These are phyloP conservation scores for Lacerta agilis DNA, from an alignment of 2,797 vertebrate genomes.

Conservation along the genomic window DNA sequence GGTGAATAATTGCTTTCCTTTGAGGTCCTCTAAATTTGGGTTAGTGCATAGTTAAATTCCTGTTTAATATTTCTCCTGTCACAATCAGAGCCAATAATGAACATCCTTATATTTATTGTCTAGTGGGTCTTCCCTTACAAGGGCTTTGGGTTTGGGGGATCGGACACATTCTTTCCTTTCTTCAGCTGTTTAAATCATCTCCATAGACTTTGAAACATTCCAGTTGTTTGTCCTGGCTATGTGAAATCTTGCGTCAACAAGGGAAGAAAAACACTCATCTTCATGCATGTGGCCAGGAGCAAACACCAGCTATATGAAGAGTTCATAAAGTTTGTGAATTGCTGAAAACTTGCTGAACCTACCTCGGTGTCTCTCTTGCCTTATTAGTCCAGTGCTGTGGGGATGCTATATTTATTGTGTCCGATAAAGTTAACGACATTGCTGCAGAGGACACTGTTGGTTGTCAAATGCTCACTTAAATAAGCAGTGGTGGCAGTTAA, in stretches of 20 bases:
- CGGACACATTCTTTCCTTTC: conserved; percentile 45
- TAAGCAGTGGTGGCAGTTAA: not conserved
- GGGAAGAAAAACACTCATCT: conserved; percentile 39
- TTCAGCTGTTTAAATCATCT: conserved; percentile 49
- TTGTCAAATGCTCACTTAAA: not conserved
- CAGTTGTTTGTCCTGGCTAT: not conserved
- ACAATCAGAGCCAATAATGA: conserved; percentile 46
- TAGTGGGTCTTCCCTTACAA: conserved; percentile 30
- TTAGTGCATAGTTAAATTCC: not conserved
- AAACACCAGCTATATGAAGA: not conserved
- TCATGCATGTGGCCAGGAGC: conserved; percentile 36
- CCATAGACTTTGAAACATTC: conserved; percentile 33
- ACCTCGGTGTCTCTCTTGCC: no score
- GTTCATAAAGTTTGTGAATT: not conserved
- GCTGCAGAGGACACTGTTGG: not conserved
- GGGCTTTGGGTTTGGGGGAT: not conserved
- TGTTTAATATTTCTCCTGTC: conserved; percentile 7
- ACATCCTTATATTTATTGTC: conserved; percentile 47
- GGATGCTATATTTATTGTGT: not conserved
- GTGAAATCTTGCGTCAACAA: conserved; percentile 53
- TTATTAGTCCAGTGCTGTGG: not conserved
- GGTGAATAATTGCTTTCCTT: not conserved
- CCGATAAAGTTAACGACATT: not conserved
- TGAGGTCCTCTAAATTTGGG: not conserved
- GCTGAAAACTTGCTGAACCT: not conserved